Evolutionary conservation across 2,113 vertebrate genomes (phyloP).

Genomic region (Pedetes capensis): DNA sequence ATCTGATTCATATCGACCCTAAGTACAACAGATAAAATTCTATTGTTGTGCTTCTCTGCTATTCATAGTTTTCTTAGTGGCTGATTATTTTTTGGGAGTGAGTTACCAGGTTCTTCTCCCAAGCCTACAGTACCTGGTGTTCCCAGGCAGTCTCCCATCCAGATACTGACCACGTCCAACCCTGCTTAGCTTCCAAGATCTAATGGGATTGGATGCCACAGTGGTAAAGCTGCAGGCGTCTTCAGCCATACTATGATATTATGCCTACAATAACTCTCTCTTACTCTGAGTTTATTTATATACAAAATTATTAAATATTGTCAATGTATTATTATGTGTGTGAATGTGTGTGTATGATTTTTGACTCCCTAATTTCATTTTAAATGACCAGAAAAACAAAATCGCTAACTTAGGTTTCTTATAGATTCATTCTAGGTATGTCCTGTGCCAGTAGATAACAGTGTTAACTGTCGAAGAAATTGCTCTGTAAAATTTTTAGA

Average conservation of each 20-base stretch:
- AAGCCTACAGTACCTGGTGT: too few species aligned
- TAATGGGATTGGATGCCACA: too few species aligned
- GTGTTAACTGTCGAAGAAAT: neutral
- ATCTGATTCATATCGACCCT: too few species aligned
- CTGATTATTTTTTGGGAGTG: too few species aligned
- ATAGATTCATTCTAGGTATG: neutral
- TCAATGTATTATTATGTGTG: neutral
- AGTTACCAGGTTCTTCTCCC: too few species aligned
- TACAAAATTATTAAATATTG: neutral
- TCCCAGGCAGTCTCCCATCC: too few species aligned
- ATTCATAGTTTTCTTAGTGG: too few species aligned
- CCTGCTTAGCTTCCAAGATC: too few species aligned
- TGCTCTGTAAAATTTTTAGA: neutral
- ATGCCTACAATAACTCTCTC: neutral
- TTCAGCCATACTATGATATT: neutral
- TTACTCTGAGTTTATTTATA: neutral
- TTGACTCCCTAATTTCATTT: neutral
- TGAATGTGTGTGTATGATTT: neutral
- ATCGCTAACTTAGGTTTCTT: neutral
- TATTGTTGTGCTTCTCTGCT: too few species aligned
- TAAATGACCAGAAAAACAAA: neutral
- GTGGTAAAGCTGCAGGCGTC: too few species aligned
- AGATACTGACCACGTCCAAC: too few species aligned
- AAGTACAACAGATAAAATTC: too few species aligned
- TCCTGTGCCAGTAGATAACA: neutral